Base-by-base conservation (phyloP, 2,888 invertebrate genomes). In the Cryptocephalus moraei region DNA sequence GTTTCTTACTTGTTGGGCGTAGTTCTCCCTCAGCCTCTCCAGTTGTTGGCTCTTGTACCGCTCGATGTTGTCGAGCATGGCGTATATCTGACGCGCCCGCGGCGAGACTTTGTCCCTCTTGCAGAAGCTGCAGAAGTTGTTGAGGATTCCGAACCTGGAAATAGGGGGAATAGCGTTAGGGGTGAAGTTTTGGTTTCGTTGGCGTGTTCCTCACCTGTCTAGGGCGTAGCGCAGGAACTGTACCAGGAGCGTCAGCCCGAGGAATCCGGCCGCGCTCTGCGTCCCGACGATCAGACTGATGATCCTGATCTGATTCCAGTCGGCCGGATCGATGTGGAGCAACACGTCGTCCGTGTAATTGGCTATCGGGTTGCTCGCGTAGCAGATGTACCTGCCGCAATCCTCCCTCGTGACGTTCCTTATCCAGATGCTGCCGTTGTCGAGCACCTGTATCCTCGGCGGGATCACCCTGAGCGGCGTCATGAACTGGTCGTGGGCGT, bases 21-120 rank as follows among this genome's bases (percentile, higher is more conserved):
- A 95, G 72, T 94, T 93, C 67, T 94, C 93, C 32, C 91, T 76
- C 51, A 95, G 73, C 61, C 84, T 82, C 61, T 93, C 92, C 62
- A 94, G 73, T 64, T 93, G 92, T 65, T 85, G 88, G 51, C 84
- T 84, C 71, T 91, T 91, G 73, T 92, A 91, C 56, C 82, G 83
- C 66, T 93, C 92, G 59, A 93, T 87, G 69, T 86, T 89, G 66
- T 93, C 92, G 60, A 93, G 73, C 82, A 93, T 87, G 57, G 83
- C 84, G 65, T 86, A 86, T 54, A 93, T 84, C 68, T 91, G 90
- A 50, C 87, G 80, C 31, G 87, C 82, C 47, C 88, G 79, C 8
- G 91, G 89, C 13, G 87, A 83, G 51, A 78, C 79, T 43, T 80
- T 79, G 53, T 78, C 81, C 44, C 79, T 75, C 54, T 75, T 75